Percentiles rank a stretch among this genome's conserved stretches.
Evolutionary conservation across 2,113 vertebrate genomes (phyloP).

Genomic region (Caretta caretta): DNA sequence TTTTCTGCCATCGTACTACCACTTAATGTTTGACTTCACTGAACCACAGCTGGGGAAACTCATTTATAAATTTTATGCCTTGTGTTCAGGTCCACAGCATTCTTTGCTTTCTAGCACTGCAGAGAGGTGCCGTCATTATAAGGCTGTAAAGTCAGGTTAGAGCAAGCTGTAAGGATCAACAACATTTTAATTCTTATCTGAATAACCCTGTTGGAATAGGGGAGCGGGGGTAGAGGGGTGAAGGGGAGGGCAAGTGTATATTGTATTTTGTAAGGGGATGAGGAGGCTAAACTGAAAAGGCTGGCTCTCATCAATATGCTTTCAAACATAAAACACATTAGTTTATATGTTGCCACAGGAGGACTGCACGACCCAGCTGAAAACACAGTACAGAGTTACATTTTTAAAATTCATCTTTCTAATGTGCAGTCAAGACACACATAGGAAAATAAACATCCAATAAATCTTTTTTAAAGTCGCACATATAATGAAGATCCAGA

Average conservation of each 20-base stretch:
- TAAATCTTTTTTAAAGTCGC: neutral
- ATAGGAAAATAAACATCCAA: neutral
- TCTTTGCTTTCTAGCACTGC: constrained; percentile 32
- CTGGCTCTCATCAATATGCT: constrained; percentile 52
- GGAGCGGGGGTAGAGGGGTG: neutral
- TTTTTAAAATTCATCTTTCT: constrained; percentile 32
- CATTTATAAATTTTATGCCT: constrained; percentile 53
- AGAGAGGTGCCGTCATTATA: constrained; percentile 12
- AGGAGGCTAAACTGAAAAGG: constrained; percentile 21
- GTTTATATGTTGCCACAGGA: constrained; percentile 5
- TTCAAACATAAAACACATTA: constrained; percentile 27
- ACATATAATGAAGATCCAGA: neutral
- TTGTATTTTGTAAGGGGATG: neutral
- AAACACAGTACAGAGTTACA: constrained; percentile 22
- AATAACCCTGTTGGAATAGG: constrained; percentile 1
- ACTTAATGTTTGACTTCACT: constrained; percentile 64
- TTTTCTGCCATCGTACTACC: constrained; percentile 67
- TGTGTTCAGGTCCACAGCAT: constrained; percentile 4
- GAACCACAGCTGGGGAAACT: constrained; percentile 63
- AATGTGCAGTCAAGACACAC: neutral
- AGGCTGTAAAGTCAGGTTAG: constrained; percentile 35
- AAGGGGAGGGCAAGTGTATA: neutral
- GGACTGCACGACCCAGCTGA: constrained; percentile 27
- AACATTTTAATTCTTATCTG: neutral
- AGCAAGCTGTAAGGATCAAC: neutral